Evolutionary conservation across 2,797 vertebrate species (phyloP).

Genomic region (Melanotaenia maccullochi): DNA sequence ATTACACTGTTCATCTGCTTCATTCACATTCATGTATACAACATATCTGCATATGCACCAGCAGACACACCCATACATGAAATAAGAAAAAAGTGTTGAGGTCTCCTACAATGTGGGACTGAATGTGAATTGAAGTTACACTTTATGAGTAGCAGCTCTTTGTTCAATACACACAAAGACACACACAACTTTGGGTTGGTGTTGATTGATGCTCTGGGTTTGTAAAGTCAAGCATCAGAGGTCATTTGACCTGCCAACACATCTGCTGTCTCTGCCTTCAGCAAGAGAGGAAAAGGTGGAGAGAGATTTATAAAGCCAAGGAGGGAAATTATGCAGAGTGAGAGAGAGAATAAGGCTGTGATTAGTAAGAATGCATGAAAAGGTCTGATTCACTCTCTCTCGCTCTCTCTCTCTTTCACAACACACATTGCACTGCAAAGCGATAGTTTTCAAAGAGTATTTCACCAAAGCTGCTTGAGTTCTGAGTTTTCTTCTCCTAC

Average conservation of each 20-base stretch:
- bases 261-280: conserved; percentile 88
- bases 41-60: conserved; percentile 51
- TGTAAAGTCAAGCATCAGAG: conserved; percentile 95
- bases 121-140: conserved; percentile 60
- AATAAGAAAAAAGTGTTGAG: conserved; percentile 17
- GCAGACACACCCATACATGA: conserved; percentile 48
- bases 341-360: conserved; percentile 69
- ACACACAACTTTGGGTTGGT: conserved; percentile 44
- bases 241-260: conserved; percentile 94
- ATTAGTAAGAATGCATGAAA: conserved; percentile 74
- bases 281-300: conserved; percentile 68
- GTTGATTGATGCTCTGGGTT: conserved; percentile 92
- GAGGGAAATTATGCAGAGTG: conserved; percentile 62
- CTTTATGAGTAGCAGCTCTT: conserved; percentile 44
- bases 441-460: conserved; percentile 41
- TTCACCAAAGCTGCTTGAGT: conserved; percentile 50
- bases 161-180: conserved; percentile 18
- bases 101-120: conserved; percentile 27
- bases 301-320: conserved; percentile 70
- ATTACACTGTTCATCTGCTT: conserved; percentile 41
- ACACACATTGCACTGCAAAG: conserved; percentile 10
- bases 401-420: conserved; percentile 17
- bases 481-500: conserved; percentile 46
- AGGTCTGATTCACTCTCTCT: conserved; percentile 36
- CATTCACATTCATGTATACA: conserved; percentile 70